phyloP scores from a whole-genome alignment of 1,140 invertebrate species.

The Meloidogyne floridensis region DNA sequence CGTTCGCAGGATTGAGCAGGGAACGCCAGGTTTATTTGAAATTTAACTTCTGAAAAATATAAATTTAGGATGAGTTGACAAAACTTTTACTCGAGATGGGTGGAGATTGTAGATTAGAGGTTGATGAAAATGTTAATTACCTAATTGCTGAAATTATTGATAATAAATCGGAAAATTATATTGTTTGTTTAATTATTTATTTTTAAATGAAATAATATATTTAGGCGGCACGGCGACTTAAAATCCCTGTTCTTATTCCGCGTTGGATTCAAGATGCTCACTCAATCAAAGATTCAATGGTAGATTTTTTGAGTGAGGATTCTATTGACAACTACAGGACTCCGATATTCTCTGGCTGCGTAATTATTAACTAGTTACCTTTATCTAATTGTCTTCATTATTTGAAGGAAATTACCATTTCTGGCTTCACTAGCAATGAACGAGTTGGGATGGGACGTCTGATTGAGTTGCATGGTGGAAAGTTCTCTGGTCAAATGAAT shows the following conservation, averaged over 20 bases:
- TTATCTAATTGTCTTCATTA: background rate
- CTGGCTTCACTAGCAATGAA: constrained; percentile 13
- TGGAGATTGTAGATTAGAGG: background rate
- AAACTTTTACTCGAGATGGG: constrained; percentile 8
- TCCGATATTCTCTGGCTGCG: constrained; percentile 6
- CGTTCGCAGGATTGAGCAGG: background rate
- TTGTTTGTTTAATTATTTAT: constrained; percentile 10
- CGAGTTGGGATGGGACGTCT: constrained; percentile 18
- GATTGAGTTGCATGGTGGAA: constrained; percentile 24
- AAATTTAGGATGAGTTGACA: background rate
- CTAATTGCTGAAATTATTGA: constrained; percentile 28
- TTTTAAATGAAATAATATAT: background rate
- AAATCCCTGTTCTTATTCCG: constrained; percentile 23
- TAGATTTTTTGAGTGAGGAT: background rate
- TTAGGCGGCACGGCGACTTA: background rate
- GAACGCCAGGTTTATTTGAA: constrained; percentile 4
- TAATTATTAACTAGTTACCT: constrained; percentile 9
- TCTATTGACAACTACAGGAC: constrained; percentile 1
- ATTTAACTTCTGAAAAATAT: background rate
- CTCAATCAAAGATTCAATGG: background rate
- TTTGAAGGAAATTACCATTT: constrained; percentile 23
- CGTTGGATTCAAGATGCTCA: constrained; percentile 19
- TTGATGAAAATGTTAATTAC: constrained; percentile 27
- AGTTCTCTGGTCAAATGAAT: constrained; percentile 30
- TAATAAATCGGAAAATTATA: constrained; percentile 15